phyloP scores from a whole-genome alignment of 37 sponge, comb jelly and placozoan genomes.

The Geodia barretti region DNA sequence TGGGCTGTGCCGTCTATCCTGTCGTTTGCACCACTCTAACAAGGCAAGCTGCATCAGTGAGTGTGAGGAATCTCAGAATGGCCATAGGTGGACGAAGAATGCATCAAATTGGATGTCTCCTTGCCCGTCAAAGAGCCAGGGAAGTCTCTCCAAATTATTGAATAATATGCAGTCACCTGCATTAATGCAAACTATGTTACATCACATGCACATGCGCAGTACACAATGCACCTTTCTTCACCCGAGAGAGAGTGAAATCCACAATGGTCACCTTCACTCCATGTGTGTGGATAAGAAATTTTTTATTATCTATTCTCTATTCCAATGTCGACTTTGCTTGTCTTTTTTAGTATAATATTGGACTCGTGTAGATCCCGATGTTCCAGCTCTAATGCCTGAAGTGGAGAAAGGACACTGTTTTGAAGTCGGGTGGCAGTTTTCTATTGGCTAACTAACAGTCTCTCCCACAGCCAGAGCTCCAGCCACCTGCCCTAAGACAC shows the following conservation, averaged over 20 bases:
- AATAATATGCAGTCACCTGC: constrained; percentile 63
- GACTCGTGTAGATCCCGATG: constrained; percentile 71
- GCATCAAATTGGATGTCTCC: constrained; percentile 66
- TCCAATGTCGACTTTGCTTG: constrained; percentile 11
- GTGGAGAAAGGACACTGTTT: too few species aligned
- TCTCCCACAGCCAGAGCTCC: constrained; percentile 50
- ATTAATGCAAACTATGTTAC: too few species aligned
- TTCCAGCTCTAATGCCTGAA: constrained; percentile 43
- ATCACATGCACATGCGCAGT: too few species aligned
- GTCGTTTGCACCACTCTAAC: too few species aligned
- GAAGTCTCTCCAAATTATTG: constrained; percentile 46
- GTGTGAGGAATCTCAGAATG: too few species aligned
- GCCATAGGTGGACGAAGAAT: too few species aligned
- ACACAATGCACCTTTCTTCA: constrained; percentile 1
- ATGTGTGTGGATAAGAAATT: constrained; percentile 21
- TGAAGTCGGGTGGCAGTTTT: too few species aligned
- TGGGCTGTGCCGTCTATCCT: constrained; percentile 51
- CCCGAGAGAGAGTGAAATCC: constrained; percentile 67
- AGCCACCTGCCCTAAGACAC: constrained; percentile 32
- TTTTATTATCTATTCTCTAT: constrained; percentile 30
- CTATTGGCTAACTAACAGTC: constrained; percentile 33
- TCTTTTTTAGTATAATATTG: constrained; percentile 44
- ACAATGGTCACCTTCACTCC: constrained; percentile 61
- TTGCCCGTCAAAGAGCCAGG: constrained; percentile 63
- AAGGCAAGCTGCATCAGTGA: too few species aligned